Evolutionary conservation across 1,140 invertebrate species (phyloP), one percentile per base, ranked within the genome.

Genomic region (Drosophila sp.): DNA sequence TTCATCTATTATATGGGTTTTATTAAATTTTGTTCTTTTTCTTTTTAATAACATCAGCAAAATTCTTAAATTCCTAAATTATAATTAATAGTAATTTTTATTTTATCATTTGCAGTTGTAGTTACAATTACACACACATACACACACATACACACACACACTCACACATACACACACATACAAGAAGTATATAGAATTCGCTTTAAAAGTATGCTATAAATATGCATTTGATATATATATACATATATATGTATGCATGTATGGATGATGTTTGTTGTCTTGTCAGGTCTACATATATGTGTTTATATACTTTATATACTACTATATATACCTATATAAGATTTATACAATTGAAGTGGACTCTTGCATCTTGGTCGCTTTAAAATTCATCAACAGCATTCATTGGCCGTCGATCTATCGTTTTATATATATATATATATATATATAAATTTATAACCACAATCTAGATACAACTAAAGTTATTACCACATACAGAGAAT

Each of bases 1-100:
- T 67, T 10, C 4, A 33, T 54, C 25, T 61, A 57, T 10, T 23
- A 35, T n/a, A 17, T 60, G 65, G 29, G n/a, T 70, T 84, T 65
- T 77, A 79, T 80, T 84, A 75, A 74, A 75, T 61, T 65, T 68
- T 87, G 87, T 89, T 83, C 80, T 83, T 70, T 83, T 72, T 89
- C 89, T 35, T 7, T 89, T 89, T 63, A 80, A 89, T 89, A 89
- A 89, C 84, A 89, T 89, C 84, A 89, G 84, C 84, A 80, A 89
- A 87, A 80, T 60, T 80, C 84, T 89, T 89, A 89, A 11, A 57
- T 11, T n/a, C 77, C 80, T 89, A 89, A 58, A 50, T 83, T 84
- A 89, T 79, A 87, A 44, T 83, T 86, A 86, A 86, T 86, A 86
- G 83, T 86, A 66, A 58, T 35, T 58, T 58, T 58, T 29, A n/a